Evolutionary conservation across 2,888 invertebrate species (phyloP).

Genomic region (Drosophila emarginata): DNA sequence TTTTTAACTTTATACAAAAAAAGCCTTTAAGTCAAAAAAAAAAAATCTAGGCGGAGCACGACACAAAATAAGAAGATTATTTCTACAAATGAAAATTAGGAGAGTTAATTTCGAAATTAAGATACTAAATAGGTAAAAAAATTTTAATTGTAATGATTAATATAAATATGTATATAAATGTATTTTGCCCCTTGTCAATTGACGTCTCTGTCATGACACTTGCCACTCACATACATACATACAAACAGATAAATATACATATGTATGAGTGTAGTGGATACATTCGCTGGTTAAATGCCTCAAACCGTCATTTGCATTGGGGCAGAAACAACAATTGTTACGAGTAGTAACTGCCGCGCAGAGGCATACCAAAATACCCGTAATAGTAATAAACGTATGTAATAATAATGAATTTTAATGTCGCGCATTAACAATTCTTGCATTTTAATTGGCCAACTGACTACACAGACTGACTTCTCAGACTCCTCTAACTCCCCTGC

Average conservation of each 20-base stretch:
- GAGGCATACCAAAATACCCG: constrained; percentile 58
- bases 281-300: constrained; percentile 56
- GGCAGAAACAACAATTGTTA: constrained; percentile 44
- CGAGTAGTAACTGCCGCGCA: constrained; percentile 3
- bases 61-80: too few relatives aligned
- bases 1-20: too few relatives aligned
- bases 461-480: not conserved
- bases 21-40: too few relatives aligned
- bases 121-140: too few relatives aligned
- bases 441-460: constrained; percentile 74
- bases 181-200: not conserved
- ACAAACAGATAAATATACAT: too few relatives aligned
- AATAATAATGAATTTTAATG: constrained; percentile 78
- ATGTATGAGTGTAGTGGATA: not conserved
- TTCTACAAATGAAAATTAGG: too few relatives aligned
- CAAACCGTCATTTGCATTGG: constrained; percentile 69
- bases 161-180: too few relatives aligned
- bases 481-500: constrained; percentile 13
- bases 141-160: too few relatives aligned
- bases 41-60: too few relatives aligned
- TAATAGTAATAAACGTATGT: constrained; percentile 73
- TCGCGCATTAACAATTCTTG: constrained; percentile 78
- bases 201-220: constrained; percentile 1
- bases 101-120: too few relatives aligned
- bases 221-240: not conserved